Evolutionary conservation across 2,888 invertebrate genomes (phyloP).

Genomic region (Apoderus coryli): DNA sequence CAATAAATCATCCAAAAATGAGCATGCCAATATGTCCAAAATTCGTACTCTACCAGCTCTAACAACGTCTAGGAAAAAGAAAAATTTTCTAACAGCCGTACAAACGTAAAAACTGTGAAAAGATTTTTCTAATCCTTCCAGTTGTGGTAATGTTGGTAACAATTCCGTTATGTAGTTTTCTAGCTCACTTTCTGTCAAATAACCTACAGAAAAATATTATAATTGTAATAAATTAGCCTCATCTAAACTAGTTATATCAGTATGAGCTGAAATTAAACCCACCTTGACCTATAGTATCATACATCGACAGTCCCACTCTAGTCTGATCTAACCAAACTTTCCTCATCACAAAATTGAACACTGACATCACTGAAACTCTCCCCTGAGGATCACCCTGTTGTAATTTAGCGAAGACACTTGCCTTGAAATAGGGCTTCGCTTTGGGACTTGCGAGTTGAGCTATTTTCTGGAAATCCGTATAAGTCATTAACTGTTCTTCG

Average conservation of each 20-base stretch:
- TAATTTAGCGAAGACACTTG: slow-evolving; percentile 75
- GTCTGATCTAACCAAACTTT: slow-evolving; percentile 94
- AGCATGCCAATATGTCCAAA: slow-evolving; percentile 79
- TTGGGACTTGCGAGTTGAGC: slow-evolving; percentile 50
- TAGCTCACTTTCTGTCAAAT: slow-evolving; percentile 53
- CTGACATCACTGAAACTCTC: slow-evolving; percentile 70
- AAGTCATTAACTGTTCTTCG: slow-evolving; percentile 76
- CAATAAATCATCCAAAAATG: slow-evolving; percentile 81
- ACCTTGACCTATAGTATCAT: slow-evolving; percentile 78
- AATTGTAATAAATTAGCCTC: no score
- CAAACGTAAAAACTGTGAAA: slow-evolving; percentile 95
- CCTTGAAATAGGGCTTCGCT: slow-evolving; percentile 57
- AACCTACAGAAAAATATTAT: slow-evolving; percentile 17
- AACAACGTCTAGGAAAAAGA: slow-evolving; percentile 88
- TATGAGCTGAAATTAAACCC: no score
- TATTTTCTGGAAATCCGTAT: slow-evolving; percentile 71
- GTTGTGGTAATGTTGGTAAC: slow-evolving; percentile 79
- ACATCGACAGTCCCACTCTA: slow-evolving; percentile 80
- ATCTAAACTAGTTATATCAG: no score
- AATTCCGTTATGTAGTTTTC: slow-evolving; percentile 91
- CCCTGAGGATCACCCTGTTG: slow-evolving; percentile 78
- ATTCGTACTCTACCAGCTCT: slow-evolving; percentile 80
- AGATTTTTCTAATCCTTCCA: slow-evolving; percentile 81
- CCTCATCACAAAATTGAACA: slow-evolving; percentile 92
- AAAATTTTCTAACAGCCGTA: slow-evolving; percentile 88